Conservation (phyloP, 2,113 vertebrate species). For the Dromaius novaehollandiae region DNA sequence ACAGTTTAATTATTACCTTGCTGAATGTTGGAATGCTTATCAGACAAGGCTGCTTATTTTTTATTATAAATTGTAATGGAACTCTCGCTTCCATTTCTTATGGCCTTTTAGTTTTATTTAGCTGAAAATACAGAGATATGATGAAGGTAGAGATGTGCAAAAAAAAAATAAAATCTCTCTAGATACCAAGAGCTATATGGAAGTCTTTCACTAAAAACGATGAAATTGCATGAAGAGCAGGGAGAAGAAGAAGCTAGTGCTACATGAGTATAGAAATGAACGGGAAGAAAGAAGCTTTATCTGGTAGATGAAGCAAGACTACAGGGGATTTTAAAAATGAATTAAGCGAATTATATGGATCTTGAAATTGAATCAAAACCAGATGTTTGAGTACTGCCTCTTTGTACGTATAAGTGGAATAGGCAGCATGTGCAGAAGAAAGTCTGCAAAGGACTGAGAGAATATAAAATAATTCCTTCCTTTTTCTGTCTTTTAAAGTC, state of each 20-base stretch:
- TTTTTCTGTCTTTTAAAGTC: neutral
- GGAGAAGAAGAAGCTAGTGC: neutral
- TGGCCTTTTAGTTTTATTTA: neutral
- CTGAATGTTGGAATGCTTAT: neutral
- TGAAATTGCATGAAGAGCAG: neutral
- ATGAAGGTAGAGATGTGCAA: neutral
- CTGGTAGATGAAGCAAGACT: neutral
- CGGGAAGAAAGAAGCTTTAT: neutral
- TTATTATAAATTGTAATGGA: neutral
- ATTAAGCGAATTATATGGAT: neutral
- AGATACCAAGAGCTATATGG: neutral
- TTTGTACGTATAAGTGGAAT: neutral
- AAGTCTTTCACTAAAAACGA: neutral
- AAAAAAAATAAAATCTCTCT: neutral
- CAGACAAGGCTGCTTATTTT: neutral
- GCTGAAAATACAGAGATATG: neutral
- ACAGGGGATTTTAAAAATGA: neutral
- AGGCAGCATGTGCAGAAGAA: neutral
- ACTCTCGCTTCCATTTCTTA: neutral
- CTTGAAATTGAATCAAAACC: neutral
- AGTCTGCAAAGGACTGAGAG: neutral
- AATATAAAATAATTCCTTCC: neutral
- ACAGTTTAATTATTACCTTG: neutral
- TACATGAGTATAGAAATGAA: neutral
- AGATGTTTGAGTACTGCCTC: neutral